Conservation (phyloP, 2,888 invertebrate species). For the Cosmia trapezina region DNA sequence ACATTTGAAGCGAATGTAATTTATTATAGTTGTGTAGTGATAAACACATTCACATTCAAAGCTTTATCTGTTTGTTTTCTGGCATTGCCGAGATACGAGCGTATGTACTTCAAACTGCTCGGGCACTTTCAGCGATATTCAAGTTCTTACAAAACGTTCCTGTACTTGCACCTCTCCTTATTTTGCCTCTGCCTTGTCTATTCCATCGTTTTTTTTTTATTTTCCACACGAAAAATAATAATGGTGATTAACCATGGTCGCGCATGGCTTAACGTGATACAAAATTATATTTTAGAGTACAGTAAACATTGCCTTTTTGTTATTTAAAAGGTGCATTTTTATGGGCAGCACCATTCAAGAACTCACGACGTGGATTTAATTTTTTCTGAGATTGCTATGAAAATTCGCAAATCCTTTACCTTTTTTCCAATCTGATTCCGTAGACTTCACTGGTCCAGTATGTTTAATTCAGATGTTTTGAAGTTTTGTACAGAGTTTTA, state of each 20-base stretch:
- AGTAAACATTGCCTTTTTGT: conserved; percentile 73
- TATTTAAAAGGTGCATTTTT: conserved; percentile 78
- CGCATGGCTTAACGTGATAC: conserved; percentile 84
- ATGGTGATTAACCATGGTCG: conserved; percentile 84
- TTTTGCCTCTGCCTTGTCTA: conserved; percentile 86
- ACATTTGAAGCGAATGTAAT: conserved; percentile 71
- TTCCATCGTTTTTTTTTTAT: conserved; percentile 76
- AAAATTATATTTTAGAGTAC: conserved; percentile 70
- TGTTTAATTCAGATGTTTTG: conserved; percentile 49
- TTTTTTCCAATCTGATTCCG: conserved; percentile 42
- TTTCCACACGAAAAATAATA: conserved; percentile 73
- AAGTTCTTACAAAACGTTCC: conserved; percentile 74
- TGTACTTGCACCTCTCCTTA: conserved; percentile 86
- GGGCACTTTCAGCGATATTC: conserved; percentile 73
- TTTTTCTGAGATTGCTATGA: conserved; percentile 66
- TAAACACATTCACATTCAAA: conserved; percentile 78
- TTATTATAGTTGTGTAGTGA: conserved; percentile 71
- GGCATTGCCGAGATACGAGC: conserved; percentile 87
- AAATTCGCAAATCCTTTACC: conserved; percentile 75
- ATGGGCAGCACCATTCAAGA: conserved; percentile 88
- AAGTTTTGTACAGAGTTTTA: not conserved
- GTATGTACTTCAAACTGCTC: conserved; percentile 76
- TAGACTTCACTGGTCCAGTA: conserved; percentile 17
- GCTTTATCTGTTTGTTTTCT: conserved; percentile 91
- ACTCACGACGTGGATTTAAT: conserved; percentile 85